Base-by-base conservation (phyloP, 2,797 vertebrate species). In the Cuculus canorus region DNA sequence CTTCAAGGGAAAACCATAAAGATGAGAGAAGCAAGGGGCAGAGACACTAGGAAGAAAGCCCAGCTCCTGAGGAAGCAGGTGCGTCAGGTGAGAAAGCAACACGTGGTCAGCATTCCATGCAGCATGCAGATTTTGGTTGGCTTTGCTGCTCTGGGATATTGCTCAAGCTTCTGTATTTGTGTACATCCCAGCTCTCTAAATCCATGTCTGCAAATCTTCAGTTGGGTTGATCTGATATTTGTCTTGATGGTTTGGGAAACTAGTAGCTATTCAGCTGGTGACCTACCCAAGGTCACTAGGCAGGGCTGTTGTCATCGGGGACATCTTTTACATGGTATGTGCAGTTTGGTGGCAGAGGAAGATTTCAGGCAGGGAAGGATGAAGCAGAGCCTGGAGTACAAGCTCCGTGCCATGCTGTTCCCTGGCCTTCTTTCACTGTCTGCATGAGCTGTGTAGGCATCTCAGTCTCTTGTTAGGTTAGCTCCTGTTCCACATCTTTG, bases 81-180 rank as follows among this genome's bases (percentile, higher is more conserved):
- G 37, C 1, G 4, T 66, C 19, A 28, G 41, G 63, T 50, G 41
- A 65, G 53, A 61, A 56, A 65, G 53, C 35, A 73, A 7, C 47
- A 41, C 2, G 3, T 15, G 3, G 30, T 35, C 3, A 1, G 11
- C 1, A 0, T 47, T 76, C 33, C 48, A n/a, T 53, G 17, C 7
- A 3, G 21, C 68, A 18, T 18, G 25, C 23, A 32, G 39, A 5
- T 21, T 17, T 33, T 33, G 33, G 28, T 14, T 2, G 4, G 54
- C 66, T 54, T 15, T 0, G 1, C 48, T 81, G 43, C 50, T 47
- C 23, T 43, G 9, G 17, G 8, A 10, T 63, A 32, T 53, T 69
- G 19, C 33, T 69, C 11, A 15, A 32, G 32, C 70, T 59, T 28
- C 37, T 76, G 19, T 48, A 19, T 81, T 65, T 63, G 30, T 39